Evolutionary conservation across 1,140 invertebrate species (phyloP).

Genomic region (Zaprionus nigranus): DNA sequence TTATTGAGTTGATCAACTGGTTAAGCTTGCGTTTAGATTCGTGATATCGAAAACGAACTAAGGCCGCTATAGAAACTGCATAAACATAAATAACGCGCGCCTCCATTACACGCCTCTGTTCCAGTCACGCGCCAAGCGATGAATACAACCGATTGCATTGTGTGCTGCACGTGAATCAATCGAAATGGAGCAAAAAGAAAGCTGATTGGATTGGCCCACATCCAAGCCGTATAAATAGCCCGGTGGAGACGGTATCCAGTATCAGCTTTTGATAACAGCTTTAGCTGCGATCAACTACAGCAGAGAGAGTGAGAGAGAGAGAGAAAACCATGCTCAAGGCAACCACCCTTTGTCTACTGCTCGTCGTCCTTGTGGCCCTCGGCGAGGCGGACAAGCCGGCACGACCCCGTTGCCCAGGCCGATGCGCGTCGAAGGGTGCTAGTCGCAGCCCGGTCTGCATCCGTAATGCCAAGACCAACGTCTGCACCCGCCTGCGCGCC

Average conservation of each 20-base stretch:
- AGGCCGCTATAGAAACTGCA: not conserved
- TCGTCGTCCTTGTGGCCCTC: conserved; percentile 35
- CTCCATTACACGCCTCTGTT: not conserved
- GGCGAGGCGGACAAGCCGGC: conserved; percentile 18
- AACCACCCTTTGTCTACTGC: conserved; percentile 29
- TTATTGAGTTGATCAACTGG: no score
- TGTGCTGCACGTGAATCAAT: not conserved
- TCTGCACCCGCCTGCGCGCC: conserved; percentile 56
- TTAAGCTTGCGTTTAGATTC: not conserved
- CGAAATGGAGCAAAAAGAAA: not conserved
- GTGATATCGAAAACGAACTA: not conserved
- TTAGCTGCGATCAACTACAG: conserved; percentile 11
- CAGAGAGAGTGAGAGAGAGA: not conserved
- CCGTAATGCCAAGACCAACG: conserved; percentile 41
- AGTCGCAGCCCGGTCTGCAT: conserved; percentile 40
- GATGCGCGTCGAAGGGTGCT: conserved; percentile 36
- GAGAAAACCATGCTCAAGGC: conserved; percentile 52
- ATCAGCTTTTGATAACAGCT: conserved; percentile 28
- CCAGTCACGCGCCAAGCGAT: not conserved
- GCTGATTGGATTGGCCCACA: not conserved
- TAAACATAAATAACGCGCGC: not conserved
- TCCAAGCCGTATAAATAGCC: conserved; percentile 28
- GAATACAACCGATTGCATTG: not conserved
- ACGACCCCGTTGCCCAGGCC: conserved; percentile 35
- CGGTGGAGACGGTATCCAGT: not conserved